Base-by-base conservation (phyloP, 2,113 vertebrate species). In the Burhinus oedicnemus region DNA sequence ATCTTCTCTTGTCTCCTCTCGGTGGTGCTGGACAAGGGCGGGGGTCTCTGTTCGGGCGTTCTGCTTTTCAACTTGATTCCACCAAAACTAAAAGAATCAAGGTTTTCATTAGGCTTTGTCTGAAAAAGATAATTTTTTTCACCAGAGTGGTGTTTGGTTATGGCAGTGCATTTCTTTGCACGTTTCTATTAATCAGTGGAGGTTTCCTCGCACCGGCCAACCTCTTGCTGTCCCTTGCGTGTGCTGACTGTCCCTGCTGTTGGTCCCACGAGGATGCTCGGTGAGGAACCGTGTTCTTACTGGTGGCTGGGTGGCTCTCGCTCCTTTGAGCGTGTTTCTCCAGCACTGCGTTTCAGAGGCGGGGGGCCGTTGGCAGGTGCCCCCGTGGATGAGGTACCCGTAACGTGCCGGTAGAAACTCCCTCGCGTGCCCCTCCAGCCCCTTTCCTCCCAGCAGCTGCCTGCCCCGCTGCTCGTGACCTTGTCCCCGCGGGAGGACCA, bases 401-500 rank as follows among this genome's bases (percentile, higher is more conserved):
- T 51, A 51, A 25, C 3, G 49, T 13, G 12, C 49, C 6, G 1
- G 30, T 9, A 21, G 44, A 26, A 45, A 4, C 27, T 44, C 44
- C 18, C 34, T 34, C 4, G 0, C 1, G 5, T 64, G 47, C 34
- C 47, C 25, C 17, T 42, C 42, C 25, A 32, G 12, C 30, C 23
- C 18, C 19, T 27, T 36, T 36, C 15, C 14, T 57, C 75, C 12
- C 42, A n/a, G 47, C 20, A 1, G 44, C 18, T 2, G 3, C 44
- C 44, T 34, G 25, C 49, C 27, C 66, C 0, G 2, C 60, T 65
- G 29, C 27, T 15, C 2, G 2, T 15, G 44, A 58, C 26, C 22
- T n/a, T 62, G 29, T 9, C 42, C 26, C 12, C 2, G 0, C 1
- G 27, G 55, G 32, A n/a, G 1, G 6, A 26, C 6, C 5, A 40